A percentile compares a stretch with the other conserved stretches of the same genome.
Conservation (phyloP, 2,888 invertebrate species). For the Aleiodes alternator region DNA sequence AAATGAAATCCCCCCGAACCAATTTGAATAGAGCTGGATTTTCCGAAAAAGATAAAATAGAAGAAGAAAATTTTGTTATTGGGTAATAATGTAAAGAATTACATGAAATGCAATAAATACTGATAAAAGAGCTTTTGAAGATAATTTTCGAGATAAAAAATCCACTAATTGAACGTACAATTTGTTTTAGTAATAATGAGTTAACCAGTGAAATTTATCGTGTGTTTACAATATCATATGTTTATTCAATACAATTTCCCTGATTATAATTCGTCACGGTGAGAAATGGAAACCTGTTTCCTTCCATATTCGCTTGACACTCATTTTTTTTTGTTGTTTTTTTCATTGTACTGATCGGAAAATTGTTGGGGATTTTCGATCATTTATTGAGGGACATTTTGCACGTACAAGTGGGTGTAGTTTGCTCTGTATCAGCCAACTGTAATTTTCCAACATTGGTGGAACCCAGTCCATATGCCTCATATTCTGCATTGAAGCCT, state of each 20-base stretch:
- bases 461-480: too few relatives aligned
- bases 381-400: slow-evolving; percentile 7
- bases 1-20: too few relatives aligned
- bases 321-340: too few relatives aligned
- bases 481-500: slow-evolving; percentile 16
- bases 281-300: background rate
- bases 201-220: slow-evolving; percentile 9
- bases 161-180: background rate
- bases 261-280: slow-evolving; percentile 15
- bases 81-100: too few relatives aligned
- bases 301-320: too few relatives aligned
- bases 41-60: too few relatives aligned
- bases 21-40: too few relatives aligned
- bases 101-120: background rate
- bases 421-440: background rate
- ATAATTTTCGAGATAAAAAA: background rate
- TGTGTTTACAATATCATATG: background rate
- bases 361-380: background rate
- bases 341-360: background rate
- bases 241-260: slow-evolving; percentile 6
- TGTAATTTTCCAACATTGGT: too few relatives aligned
- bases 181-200: background rate
- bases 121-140: background rate
- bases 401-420: background rate
- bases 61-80: too few relatives aligned